Evolutionary conservation across 2,888 invertebrate genomes (phyloP), one percentile per base, ranked within the genome.

Genomic region (Heliconius erato): DNA sequence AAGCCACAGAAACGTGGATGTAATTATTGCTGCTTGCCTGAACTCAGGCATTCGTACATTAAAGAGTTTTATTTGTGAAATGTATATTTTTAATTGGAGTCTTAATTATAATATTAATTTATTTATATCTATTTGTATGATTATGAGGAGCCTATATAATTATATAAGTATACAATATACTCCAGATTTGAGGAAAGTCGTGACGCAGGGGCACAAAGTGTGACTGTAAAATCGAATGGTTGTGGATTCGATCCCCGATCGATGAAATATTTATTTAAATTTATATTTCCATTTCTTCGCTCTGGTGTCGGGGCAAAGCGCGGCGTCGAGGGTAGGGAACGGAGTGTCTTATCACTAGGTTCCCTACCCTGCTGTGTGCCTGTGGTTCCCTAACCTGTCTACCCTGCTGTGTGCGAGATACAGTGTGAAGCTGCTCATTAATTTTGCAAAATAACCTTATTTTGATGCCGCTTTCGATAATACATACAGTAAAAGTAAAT

Each of bases 11-110:
- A 16, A 26, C 71, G 40, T 40, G 11, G 71, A 40, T 71, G 40
- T 28, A 72, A 72, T 72, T 72, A 72, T 28, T 49, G 44, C 49
- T 49, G 72, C 28, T 49, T 49, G 72, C 44, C 72, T 72, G 72
- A 72, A 49, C 72, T n/a, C 71, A 44, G 14, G 44, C 71, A 26
- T 69, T 14, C 59, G 11, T 59, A 59, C n/a, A 28, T 49, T 72
- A 19, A 49, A 40, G 44, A 26, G 49, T 44, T 54, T 40, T 72
- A 72, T 72, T 72, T 72, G 19, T 26, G 72, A 49, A 72, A 72
- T 72, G 44, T 9, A 72, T 49, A 26, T 49, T 49, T 72, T 12
- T 72, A 72, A 72, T 72, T 72, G 44, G 44, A 72, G 3, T 26
- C 2, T 72, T 72, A 49, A 72, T 72, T 71, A 16, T 28, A 67